phyloP scores from a whole-genome alignment of 2,888 invertebrate species.

The Cyaniris semiargus region DNA sequence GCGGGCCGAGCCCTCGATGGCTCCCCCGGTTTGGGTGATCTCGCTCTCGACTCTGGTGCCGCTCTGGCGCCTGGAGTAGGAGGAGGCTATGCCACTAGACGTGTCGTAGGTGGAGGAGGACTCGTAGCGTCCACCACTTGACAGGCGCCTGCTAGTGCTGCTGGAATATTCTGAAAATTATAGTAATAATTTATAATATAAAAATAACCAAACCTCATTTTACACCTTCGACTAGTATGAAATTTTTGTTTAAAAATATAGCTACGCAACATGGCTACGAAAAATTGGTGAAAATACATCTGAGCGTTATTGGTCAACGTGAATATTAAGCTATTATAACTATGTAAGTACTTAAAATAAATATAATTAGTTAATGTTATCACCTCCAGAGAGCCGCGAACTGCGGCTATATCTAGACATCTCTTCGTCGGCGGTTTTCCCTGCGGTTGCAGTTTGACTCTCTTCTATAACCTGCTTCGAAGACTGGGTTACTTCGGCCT shows the following conservation, averaged over 20 bases:
- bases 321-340: neutral
- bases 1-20: slow-evolving; percentile 61
- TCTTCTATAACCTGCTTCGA: slow-evolving; percentile 43
- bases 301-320: neutral
- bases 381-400: slow-evolving; percentile 83
- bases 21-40: slow-evolving; percentile 56
- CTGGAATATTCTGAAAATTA: slow-evolving; percentile 65
- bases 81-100: slow-evolving; percentile 53
- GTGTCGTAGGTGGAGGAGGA: slow-evolving; percentile 62
- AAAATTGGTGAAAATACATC: too few species aligned
- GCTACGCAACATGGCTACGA: too few species aligned
- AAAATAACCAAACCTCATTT: too few species aligned
- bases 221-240: too few species aligned
- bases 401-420: slow-evolving; percentile 83
- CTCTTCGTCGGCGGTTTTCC: slow-evolving; percentile 64
- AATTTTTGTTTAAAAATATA: too few species aligned
- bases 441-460: slow-evolving; percentile 70
- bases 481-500: slow-evolving; percentile 45
- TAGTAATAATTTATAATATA: slow-evolving; percentile 20
- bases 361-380: slow-evolving; percentile 32
- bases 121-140: slow-evolving; percentile 66
- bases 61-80: slow-evolving; percentile 67
- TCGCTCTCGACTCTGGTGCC: slow-evolving; percentile 62
- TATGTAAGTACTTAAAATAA: neutral
- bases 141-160: slow-evolving; percentile 59